Evolutionary conservation across 2,797 vertebrate genomes (phyloP).

Genomic region (Choloepus didactylus): DNA sequence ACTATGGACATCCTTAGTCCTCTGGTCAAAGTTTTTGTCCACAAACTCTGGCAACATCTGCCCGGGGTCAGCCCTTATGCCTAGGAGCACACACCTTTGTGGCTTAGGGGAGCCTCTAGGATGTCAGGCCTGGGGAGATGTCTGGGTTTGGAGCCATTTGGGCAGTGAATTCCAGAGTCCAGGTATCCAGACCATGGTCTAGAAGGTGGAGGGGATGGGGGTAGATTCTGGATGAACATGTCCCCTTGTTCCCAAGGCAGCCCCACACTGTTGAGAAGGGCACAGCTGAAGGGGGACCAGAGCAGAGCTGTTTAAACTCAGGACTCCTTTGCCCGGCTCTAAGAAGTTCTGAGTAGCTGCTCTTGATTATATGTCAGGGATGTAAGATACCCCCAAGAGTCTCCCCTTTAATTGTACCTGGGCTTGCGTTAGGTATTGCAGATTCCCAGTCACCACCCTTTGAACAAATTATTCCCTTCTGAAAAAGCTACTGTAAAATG

Average conservation of each 20-base stretch:
- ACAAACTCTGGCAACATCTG: not conserved
- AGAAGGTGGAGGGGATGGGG: not conserved
- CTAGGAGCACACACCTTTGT: no score
- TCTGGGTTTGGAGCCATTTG: not conserved
- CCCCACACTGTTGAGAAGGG: not conserved
- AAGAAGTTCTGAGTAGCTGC: not conserved
- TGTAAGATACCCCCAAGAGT: not conserved
- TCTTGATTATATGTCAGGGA: not conserved
- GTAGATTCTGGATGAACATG: not conserved
- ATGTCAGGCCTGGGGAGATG: not conserved
- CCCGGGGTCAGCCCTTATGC: not conserved
- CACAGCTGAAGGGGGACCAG: not conserved
- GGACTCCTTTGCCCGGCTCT: not conserved
- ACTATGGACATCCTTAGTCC: not conserved
- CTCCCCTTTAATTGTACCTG: not conserved
- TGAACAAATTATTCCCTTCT: conserved; percentile 29
- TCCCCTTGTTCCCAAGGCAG: not conserved
- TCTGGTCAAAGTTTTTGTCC: not conserved
- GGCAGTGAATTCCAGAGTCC: not conserved
- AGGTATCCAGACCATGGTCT: not conserved
- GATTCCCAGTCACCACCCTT: not conserved
- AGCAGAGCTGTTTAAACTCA: not conserved
- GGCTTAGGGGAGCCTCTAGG: not conserved
- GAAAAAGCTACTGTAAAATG: conserved; percentile 30
- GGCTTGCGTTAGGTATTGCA: not conserved